These are phyloP conservation scores for Gracilinanus agilis DNA, from an alignment of 2,113 vertebrate genomes.

Conservation along the genomic window DNA sequence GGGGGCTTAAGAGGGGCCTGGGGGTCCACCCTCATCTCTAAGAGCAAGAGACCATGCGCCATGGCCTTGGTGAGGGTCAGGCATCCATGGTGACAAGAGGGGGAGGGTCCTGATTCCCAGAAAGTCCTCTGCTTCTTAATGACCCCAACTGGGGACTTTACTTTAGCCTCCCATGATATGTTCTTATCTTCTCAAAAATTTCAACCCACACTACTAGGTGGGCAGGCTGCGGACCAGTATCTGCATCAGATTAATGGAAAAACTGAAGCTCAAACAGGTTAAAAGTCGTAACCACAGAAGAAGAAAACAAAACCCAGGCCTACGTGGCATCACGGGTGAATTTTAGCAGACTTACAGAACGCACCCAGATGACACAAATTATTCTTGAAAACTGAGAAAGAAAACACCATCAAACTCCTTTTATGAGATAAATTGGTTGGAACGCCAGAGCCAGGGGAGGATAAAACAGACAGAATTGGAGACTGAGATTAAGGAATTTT, in stretches of 20 bases:
- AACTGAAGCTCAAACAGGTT: not conserved
- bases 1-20: not conserved
- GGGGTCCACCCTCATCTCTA: too few species aligned
- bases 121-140: not conserved
- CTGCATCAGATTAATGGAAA: not conserved
- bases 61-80: not conserved
- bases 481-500: not conserved
- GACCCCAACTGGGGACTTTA: not conserved
- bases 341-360: not conserved
- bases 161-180: not conserved
- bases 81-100: not conserved
- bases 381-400: not conserved
- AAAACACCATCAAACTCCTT: not conserved
- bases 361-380: not conserved
- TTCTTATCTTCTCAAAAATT: not conserved
- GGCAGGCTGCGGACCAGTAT: not conserved
- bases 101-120: not conserved
- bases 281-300: not conserved
- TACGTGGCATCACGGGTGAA: not conserved
- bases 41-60: not conserved
- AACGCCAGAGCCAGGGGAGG: not conserved
- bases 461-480: not conserved
- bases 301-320: not conserved
- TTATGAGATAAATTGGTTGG: not conserved
- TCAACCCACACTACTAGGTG: not conserved